Evolutionary conservation across 2,888 invertebrate species (phyloP), one percentile per base, ranked within the genome.

Genomic region (Parnassius smintheus): DNA sequence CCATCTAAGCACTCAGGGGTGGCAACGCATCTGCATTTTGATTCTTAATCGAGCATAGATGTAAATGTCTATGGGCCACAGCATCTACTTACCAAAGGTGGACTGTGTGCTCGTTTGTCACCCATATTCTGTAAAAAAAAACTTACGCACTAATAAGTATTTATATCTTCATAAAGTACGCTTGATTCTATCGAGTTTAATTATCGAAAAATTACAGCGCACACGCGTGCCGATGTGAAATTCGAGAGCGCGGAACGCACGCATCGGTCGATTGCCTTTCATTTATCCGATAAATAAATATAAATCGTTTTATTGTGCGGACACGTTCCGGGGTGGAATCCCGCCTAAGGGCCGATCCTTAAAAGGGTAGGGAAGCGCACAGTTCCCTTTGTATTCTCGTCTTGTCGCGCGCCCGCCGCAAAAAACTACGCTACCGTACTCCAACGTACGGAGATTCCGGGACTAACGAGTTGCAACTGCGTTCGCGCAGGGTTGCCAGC

Each of bases 371-470:
- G 86, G 86, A 81, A 85, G 83, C 83, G 81, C 85, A 81, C 75
- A 72, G 75, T 62, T 61, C 56, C 76, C 80, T 88, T 88, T 78
- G 82, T 86, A 88, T 88, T 82, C 86, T 76, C 69, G 67, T 66
- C 78, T 75, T 75, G 82, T 81, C 69, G 74, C 76, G 75, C 75
- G 74, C 70, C 61, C 58, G 71, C 61, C 57, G 73, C 83, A 86
- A 90, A 89, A 90, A 90, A 82, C 79, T 88, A 89, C 89, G 88
- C 77, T 86, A 83, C 85, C 81, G 86, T 87, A 86, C 85, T 82
- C 75, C 77, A 76, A 76, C 83, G 86, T 87, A 86, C 79, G 80
- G 79, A 78, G 81, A 83, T 81, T 75, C 80, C 81, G 74, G 52
- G 53, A 63, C 72, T 72, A 73, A 72, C 72, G 71, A 78, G 80